Conservation (phyloP, 2,888 invertebrate genomes). For the Micoletzkya japonica region DNA sequence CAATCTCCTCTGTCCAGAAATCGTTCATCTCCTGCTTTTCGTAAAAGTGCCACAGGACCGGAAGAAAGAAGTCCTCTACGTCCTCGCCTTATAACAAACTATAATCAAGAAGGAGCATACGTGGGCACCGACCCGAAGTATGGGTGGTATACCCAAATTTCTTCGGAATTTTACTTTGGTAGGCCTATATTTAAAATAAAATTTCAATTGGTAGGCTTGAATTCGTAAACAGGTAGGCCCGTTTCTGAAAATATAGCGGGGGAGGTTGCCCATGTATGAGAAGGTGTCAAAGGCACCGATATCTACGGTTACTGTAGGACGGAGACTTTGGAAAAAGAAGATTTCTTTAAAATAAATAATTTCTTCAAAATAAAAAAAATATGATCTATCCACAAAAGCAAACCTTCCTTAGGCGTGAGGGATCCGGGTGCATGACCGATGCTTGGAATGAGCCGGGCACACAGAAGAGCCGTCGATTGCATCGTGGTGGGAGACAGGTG, state of each 20-base stretch:
- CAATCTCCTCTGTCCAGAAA: conserved; percentile 33
- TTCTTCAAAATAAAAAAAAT: too few species aligned
- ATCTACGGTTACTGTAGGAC: conserved; percentile 30
- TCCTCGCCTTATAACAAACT: conserved; percentile 31
- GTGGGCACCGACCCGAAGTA: too few species aligned
- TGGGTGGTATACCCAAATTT: too few species aligned
- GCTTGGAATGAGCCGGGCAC: not conserved
- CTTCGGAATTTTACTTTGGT: too few species aligned
- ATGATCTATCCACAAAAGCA: not conserved
- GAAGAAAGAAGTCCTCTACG: conserved; percentile 35
- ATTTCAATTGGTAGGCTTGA: too few species aligned
- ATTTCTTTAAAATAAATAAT: too few species aligned
- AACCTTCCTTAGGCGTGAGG: conserved; percentile 12
- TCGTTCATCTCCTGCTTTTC: conserved; percentile 39
- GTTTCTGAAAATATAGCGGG: too few species aligned
- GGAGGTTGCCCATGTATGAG: too few species aligned
- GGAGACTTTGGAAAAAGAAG: conserved; percentile 21
- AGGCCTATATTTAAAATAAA: too few species aligned
- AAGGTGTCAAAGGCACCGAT: too few species aligned
- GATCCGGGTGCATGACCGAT: not conserved
- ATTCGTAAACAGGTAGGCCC: too few species aligned
- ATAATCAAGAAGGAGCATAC: not conserved
- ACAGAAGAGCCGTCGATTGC: not conserved
- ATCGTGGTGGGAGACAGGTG: conserved; percentile 16
- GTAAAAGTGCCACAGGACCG: conserved; percentile 39